These are phyloP conservation scores for Dorcus hopei DNA, from an alignment of 2,888 invertebrate genomes.

Conservation along the genomic window DNA sequence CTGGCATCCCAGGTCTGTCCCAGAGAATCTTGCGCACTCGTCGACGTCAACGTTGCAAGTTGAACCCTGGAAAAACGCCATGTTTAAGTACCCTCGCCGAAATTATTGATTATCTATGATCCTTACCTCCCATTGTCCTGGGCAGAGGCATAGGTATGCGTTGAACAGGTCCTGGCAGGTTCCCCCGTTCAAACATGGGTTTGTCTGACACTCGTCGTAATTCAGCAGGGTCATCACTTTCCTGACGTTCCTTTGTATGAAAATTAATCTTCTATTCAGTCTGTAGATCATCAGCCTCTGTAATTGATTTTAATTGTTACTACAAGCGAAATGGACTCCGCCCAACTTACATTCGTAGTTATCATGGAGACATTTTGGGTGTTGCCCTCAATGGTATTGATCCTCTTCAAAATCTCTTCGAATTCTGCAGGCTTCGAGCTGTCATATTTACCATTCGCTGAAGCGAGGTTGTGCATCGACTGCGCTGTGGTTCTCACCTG, in stretches of 20 bases:
- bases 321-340: neutral
- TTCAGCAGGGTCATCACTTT: conserved; percentile 49
- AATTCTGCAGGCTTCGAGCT: neutral
- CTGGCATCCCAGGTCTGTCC: conserved; percentile 89
- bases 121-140: conserved; percentile 71
- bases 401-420: neutral
- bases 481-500: conserved; percentile 9
- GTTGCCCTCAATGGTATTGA: conserved; percentile 3
- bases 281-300: conserved; percentile 8
- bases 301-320: neutral
- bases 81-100: neutral
- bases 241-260: conserved; percentile 46
- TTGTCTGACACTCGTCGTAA: conserved; percentile 65
- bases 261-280: conserved; percentile 44
- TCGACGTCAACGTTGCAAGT: conserved; percentile 79
- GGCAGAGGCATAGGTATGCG: conserved; percentile 73
- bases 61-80: conserved; percentile 53
- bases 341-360: neutral
- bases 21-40: conserved; percentile 76
- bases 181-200: conserved; percentile 81
- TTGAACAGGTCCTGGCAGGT: conserved; percentile 71
- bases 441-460: neutral
- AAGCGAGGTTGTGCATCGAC: neutral
- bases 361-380: conserved; percentile 2
- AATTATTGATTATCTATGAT: neutral